These are phyloP conservation scores for Hedya salicella DNA, from an alignment of 2,888 invertebrate genomes.

Conservation along the genomic window DNA sequence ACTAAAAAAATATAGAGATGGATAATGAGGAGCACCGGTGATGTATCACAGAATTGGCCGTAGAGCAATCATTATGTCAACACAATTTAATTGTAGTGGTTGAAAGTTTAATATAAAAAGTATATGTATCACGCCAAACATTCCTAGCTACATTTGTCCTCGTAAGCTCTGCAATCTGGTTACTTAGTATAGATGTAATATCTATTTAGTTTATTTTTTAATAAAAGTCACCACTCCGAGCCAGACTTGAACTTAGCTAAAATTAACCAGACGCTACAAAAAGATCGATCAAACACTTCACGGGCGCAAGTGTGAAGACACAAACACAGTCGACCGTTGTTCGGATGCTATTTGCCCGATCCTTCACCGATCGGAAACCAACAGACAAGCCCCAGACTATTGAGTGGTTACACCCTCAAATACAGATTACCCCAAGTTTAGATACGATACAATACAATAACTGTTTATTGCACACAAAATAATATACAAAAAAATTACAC, in stretches of 20 bases:
- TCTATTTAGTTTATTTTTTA: constrained; percentile 3
- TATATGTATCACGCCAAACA: too few species aligned
- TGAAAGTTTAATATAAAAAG: too few species aligned
- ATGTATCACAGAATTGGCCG: too few species aligned
- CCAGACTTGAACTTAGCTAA: constrained; percentile 23
- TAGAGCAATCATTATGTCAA: too few species aligned
- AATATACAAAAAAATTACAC: too few species aligned
- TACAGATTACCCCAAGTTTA: constrained; percentile 15
- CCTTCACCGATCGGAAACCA: constrained; percentile 35
- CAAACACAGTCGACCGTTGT: constrained; percentile 28
- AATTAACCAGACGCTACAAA: constrained; percentile 30
- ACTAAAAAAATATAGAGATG: too few species aligned
- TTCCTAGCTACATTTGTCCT: neutral
- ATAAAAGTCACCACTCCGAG: neutral
- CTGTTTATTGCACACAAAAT: too few species aligned
- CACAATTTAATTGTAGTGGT: too few species aligned
- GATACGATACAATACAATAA: constrained; percentile 18
- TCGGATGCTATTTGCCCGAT: constrained; percentile 32
- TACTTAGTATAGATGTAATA: constrained; percentile 1
- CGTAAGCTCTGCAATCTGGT: too few species aligned
- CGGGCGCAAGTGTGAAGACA: constrained; percentile 11
- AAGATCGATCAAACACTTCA: constrained; percentile 9
- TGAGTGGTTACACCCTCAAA: constrained; percentile 32
- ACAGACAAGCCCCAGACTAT: constrained; percentile 37
- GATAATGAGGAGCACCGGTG: too few species aligned